Conservation (phyloP, 2,888 invertebrate species). For the Suillia variegata region DNA sequence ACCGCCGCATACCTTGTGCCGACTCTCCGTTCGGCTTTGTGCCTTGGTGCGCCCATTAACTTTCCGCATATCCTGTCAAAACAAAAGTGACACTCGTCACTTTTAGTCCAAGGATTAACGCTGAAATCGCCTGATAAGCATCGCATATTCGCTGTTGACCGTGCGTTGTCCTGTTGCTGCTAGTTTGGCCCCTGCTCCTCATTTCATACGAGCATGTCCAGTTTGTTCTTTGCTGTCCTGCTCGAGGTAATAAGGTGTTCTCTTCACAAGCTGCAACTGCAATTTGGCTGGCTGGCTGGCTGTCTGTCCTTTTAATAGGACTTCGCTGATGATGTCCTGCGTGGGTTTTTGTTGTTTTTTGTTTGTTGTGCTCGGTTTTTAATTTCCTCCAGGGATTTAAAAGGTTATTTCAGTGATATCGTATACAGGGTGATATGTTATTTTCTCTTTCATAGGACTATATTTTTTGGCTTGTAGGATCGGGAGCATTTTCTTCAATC, state of each 20-base stretch:
- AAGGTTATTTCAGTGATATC: conserved; percentile 33
- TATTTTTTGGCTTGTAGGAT: conserved; percentile 15
- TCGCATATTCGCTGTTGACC: background rate
- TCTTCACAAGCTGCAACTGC: conserved; percentile 31
- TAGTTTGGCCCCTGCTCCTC: background rate
- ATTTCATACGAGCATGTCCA: background rate
- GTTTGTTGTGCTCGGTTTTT: conserved; percentile 44
- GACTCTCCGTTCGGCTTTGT: conserved; percentile 23
- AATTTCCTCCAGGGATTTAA: conserved; percentile 51
- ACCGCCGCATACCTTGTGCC: too few relatives aligned
- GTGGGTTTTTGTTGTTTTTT: conserved; percentile 4
- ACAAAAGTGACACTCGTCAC: conserved; percentile 18
- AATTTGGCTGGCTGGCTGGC: conserved; percentile 13
- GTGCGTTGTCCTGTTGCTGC: background rate
- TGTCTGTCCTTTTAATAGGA: background rate
- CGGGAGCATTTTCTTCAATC: background rate
- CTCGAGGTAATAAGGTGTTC: conserved; percentile 33
- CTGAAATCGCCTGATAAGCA: conserved; percentile 15
- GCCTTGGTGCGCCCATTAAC: conserved; percentile 12
- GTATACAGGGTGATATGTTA: background rate
- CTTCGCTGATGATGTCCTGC: background rate
- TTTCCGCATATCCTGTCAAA: background rate
- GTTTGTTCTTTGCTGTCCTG: background rate
- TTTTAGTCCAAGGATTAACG: conserved; percentile 15
- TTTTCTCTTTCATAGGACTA: background rate